Evolutionary conservation across 2,888 invertebrate species (phyloP), one percentile per base, ranked within the genome.

Genomic region (Lasiommata megera): DNA sequence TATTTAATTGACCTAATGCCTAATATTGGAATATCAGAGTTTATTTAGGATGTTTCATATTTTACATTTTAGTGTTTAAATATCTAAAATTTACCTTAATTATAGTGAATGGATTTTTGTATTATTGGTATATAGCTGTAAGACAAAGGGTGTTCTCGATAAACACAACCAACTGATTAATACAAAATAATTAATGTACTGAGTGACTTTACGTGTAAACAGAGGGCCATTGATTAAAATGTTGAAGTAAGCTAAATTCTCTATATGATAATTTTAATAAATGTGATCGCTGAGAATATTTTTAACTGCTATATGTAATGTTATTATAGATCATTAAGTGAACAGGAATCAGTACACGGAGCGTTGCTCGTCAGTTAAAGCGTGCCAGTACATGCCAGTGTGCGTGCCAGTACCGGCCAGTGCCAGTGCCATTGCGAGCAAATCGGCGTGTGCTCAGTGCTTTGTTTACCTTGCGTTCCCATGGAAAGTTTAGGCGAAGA

Each of bases 11-110:
- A 86, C 84, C 88, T 88, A 88, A 90, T 82, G 89, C 88, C 89
- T 90, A 89, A 86, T 83, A 88, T 88, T 89, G 88, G 88, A 87
- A 89, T 90, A 89, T 90, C 90, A 90, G 90, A 90, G 88, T 90
- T 90, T 90, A 90, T 90, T 90, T 89, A 90, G 88, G 88, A 90
- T 82, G 88, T 88, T 84, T 89, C 85, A 88, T 89, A 89, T 88
- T 89, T 88, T 90, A 90, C 89, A 89, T 90, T 88, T 88, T 89
- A 89, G 89, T 85, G 84, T 85, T 88, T 88, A 89, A 89, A 88
- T 88, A 88, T 88, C 88, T 88, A 89, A 90, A 89, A 89, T 89
- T 89, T 89, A 90, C 88, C 89, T 88, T 90, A 88, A 89, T 88
- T 89, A 88, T 89, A 89, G 88, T 86, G 74, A 87, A 89, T 84